Base-by-base conservation (phyloP, 2,113 vertebrate species). In the Brachyhypopomus occidentalis region DNA sequence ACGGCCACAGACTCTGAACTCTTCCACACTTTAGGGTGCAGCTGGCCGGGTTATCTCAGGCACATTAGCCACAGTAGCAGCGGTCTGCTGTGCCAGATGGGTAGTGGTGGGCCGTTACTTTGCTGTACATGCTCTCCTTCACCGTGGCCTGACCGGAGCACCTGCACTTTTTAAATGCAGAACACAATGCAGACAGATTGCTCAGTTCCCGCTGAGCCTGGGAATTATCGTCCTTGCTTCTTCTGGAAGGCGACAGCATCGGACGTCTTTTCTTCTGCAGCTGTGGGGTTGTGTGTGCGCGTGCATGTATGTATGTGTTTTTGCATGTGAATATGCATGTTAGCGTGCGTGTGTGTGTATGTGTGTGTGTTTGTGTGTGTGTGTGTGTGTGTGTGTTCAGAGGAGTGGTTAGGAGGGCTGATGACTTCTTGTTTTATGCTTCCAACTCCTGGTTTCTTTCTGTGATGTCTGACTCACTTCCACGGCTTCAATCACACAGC, bases 131-230 rank as follows among this genome's bases (percentile, higher is more conserved):
- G 27, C 62, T 73, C 14, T 34, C 22, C n/a, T 5, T 73, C 14
- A 38, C 63, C 67, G 77, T 27, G 34, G 17, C 59, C 59, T 59
- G 71, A 45, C 72, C 34, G 56, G 36, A 41, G 22, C 79, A 3
- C 20, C 7, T 48, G 60, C 77, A 80, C 69, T 77, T 84, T 14
- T 78, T 81, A 76, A 84, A 80, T 74, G 72, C 58, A 66, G 19
- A 60, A 48, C 79, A 72, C 79, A 82, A 80, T 82, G 55, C 60
- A 69, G 79, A 85, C 77, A 87, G 82, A 87, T 85, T 79, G 82
- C 79, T 74, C 81, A 84, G 76, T 84, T 69, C 84, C 63, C 56
- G 25, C 79, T 82, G 67, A 74, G 79, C 74, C 58, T 56, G 62
- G 45, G 77, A 84, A 81, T 87, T 77, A 79, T 66, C 48, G 77